Percentiles rank a stretch among this genome's conserved stretches.
Evolutionary conservation across 2,888 invertebrate species (phyloP).

Genomic region (Mycalesis mineus): DNA sequence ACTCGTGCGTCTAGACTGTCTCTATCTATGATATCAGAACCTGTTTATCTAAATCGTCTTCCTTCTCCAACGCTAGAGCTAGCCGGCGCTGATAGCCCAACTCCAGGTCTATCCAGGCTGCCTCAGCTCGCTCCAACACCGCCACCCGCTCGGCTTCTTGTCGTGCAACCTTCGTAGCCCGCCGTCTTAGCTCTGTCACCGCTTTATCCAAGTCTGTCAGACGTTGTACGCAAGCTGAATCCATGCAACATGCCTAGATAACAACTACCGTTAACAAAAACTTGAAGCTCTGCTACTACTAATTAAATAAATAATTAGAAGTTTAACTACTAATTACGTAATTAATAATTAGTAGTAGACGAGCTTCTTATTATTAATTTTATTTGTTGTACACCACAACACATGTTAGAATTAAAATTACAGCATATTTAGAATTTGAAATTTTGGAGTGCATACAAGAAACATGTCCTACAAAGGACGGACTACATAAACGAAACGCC

Average conservation of each 20-base stretch:
- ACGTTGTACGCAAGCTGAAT: conserved; percentile 43
- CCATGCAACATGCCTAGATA: conserved; percentile 53
- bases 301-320: too few species aligned
- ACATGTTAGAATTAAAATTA: too few species aligned
- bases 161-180: conserved; percentile 46
- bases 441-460: too few species aligned
- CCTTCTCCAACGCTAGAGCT: conserved; percentile 49
- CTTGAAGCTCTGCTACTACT: too few species aligned
- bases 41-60: conserved; percentile 50
- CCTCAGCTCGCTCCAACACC: conserved; percentile 60
- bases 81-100: conserved; percentile 54
- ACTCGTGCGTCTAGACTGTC: too few species aligned
- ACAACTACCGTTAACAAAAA: background rate
- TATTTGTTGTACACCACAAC: too few species aligned
- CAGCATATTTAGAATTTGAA: too few species aligned
- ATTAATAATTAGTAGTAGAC: too few species aligned
- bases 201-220: conserved; percentile 44
- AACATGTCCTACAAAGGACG: too few species aligned
- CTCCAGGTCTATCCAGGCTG: conserved; percentile 65
- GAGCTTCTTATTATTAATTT: too few species aligned
- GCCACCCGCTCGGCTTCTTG: conserved; percentile 58
- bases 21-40: conserved; percentile 35
- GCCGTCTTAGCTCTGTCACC: conserved; percentile 46
- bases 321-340: too few species aligned
- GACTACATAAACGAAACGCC: too few species aligned